phyloP scores from a whole-genome alignment of 2,797 vertebrate species.

The Arrhamphus sclerolepis region DNA sequence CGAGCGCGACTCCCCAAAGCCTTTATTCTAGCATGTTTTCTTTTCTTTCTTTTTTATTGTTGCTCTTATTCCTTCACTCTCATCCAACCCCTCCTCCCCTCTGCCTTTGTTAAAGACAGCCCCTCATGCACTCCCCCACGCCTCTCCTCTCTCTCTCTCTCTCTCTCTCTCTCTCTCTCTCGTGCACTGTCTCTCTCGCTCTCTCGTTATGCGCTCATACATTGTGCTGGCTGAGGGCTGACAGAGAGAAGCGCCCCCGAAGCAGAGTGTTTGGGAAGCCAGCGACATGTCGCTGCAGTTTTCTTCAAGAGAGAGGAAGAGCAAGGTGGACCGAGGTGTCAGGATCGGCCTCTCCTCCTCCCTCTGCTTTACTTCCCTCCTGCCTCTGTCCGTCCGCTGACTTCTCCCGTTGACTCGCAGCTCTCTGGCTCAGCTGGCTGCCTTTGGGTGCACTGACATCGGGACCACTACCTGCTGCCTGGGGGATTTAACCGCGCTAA shows the following conservation, averaged over 20 bases:
- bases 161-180: slow-evolving; percentile 48
- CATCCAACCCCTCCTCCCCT: slow-evolving; percentile 65
- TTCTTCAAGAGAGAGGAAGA: slow-evolving; percentile 16
- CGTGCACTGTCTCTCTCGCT: slow-evolving; percentile 49
- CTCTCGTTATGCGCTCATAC: slow-evolving; percentile 71
- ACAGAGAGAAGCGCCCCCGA: slow-evolving; percentile 65
- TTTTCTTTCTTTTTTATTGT: slow-evolving; percentile 25
- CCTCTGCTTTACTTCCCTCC: slow-evolving; percentile 33
- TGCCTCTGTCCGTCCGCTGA: slow-evolving; percentile 41
- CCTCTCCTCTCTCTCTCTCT: slow-evolving; percentile 51
- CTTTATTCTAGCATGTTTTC: slow-evolving; percentile 74
- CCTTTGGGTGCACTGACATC: slow-evolving; percentile 67
- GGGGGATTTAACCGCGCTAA: slow-evolving; percentile 67
- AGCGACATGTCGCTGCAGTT: slow-evolving; percentile 51
- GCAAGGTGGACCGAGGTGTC: slow-evolving; percentile 60
- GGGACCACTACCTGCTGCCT: slow-evolving; percentile 77
- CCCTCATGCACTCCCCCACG: slow-evolving; percentile 71
- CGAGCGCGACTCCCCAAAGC: slow-evolving; percentile 76
- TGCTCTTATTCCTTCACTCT: slow-evolving; percentile 47
- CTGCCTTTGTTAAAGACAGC: slow-evolving; percentile 81
- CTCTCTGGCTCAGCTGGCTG: slow-evolving; percentile 49
- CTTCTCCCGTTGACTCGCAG: slow-evolving; percentile 61
- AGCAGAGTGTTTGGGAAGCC: slow-evolving; percentile 63
- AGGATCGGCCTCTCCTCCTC: slow-evolving; percentile 52
- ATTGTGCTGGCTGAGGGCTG: slow-evolving; percentile 72